Percentiles rank a stretch among this genome's conserved stretches.
These are phyloP conservation scores for Philereme vetulata DNA, from an alignment of 2,888 invertebrate species.

Conservation along the genomic window DNA sequence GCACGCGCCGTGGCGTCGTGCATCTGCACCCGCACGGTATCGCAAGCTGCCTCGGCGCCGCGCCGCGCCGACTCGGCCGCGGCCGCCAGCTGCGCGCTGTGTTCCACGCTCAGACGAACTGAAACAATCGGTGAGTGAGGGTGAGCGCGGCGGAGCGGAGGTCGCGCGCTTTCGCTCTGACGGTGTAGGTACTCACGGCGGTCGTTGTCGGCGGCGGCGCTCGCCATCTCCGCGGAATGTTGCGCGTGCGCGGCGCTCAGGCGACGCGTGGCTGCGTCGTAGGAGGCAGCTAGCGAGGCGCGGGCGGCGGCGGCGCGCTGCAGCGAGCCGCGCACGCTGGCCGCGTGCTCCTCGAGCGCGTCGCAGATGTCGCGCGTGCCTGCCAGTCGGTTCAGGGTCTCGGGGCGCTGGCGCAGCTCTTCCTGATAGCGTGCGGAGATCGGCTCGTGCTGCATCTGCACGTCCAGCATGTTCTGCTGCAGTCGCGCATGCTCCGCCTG, in stretches of 20 bases:
- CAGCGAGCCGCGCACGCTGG: slow-evolving; percentile 56
- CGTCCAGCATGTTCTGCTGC: slow-evolving; percentile 71
- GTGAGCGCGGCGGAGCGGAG: too few relatives aligned
- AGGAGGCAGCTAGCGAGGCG: slow-evolving; percentile 56
- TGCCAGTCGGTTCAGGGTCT: slow-evolving; percentile 58
- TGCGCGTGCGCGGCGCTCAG: slow-evolving; percentile 9
- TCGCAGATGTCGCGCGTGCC: slow-evolving; percentile 64
- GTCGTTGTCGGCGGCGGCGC: too few relatives aligned
- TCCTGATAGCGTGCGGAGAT: slow-evolving; percentile 66
- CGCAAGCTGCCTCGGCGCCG: too few relatives aligned
- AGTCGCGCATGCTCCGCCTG: slow-evolving; percentile 67
- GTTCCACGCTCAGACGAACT: too few relatives aligned
- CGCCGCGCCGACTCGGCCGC: too few relatives aligned
- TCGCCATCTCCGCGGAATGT: too few relatives aligned
- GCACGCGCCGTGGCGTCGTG: neutral
- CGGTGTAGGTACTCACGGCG: too few relatives aligned
- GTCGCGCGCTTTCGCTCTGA: too few relatives aligned
- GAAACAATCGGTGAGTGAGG: too few relatives aligned
- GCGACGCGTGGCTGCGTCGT: slow-evolving; percentile 31
- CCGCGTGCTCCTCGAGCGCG: slow-evolving; percentile 58
- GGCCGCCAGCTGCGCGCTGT: too few relatives aligned
- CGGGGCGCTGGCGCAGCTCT: slow-evolving; percentile 67
- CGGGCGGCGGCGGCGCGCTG: slow-evolving; percentile 60
- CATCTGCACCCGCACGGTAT: too few relatives aligned
- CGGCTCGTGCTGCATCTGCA: slow-evolving; percentile 73